Evolutionary conservation across 2,797 vertebrate genomes (phyloP).

Genomic region (Telmatherina bonti): DNA sequence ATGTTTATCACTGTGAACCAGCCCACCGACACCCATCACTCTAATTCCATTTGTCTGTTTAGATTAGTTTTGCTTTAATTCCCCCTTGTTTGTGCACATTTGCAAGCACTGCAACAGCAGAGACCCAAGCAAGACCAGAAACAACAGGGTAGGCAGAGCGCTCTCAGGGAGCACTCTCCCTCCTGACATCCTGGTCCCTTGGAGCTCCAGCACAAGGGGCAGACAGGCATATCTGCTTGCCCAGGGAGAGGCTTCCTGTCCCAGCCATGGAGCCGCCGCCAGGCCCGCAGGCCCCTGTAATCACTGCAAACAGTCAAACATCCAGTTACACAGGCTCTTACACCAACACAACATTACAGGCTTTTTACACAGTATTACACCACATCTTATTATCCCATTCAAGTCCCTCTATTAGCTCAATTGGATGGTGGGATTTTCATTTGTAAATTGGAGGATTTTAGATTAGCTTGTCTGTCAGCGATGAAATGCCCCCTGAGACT

Average conservation of each 20-base stretch:
- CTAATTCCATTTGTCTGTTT: slow-evolving; percentile 89
- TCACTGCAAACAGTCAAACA: slow-evolving; percentile 84
- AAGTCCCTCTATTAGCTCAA: slow-evolving; percentile 89
- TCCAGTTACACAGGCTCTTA: slow-evolving; percentile 79
- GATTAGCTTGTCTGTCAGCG: slow-evolving; percentile 86
- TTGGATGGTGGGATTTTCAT: slow-evolving; percentile 89
- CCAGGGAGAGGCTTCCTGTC: slow-evolving; percentile 77
- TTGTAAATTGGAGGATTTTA: slow-evolving; percentile 89
- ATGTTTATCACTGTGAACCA: slow-evolving; percentile 87
- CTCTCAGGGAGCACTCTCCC: slow-evolving; percentile 64
- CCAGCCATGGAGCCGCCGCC: slow-evolving; percentile 68
- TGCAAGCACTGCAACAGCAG: slow-evolving; percentile 79
- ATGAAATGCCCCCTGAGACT: slow-evolving; percentile 83
- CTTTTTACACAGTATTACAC: slow-evolving; percentile 89
- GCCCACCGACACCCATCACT: slow-evolving; percentile 86
- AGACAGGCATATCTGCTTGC: slow-evolving; percentile 74
- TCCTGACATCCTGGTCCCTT: slow-evolving; percentile 66
- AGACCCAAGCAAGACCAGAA: slow-evolving; percentile 62
- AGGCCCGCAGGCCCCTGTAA: slow-evolving; percentile 81
- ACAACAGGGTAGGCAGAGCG: slow-evolving; percentile 31
- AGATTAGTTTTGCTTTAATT: slow-evolving; percentile 88
- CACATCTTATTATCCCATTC: slow-evolving; percentile 89
- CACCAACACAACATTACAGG: slow-evolving; percentile 87
- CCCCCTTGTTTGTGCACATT: slow-evolving; percentile 86
- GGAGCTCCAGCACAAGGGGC: slow-evolving; percentile 69